Percentiles rank a stretch among this genome's conserved stretches.
Evolutionary conservation across 2,888 invertebrate genomes (phyloP).

Genomic region (Ectemnius cavifrons): DNA sequence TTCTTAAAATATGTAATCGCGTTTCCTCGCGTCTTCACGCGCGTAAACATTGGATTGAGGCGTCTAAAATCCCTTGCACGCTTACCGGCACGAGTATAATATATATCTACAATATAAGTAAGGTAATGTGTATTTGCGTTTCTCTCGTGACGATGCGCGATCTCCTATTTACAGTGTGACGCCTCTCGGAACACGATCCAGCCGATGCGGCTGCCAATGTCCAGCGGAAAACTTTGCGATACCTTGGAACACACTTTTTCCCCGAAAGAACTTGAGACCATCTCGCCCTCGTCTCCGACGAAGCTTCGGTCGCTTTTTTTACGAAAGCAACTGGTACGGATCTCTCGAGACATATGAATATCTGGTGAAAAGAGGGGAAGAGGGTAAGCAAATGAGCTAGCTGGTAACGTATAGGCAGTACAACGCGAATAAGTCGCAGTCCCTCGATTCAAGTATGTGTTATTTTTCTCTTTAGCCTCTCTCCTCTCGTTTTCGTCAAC

Average conservation of each 20-base stretch:
- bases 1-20: neutral
- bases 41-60: no score
- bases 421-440: slow-evolving; percentile 1
- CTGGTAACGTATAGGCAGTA: slow-evolving; percentile 1
- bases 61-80: no score
- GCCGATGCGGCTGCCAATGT: slow-evolving; percentile 3
- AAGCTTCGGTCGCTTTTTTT: neutral
- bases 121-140: neutral
- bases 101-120: slow-evolving; percentile 6
- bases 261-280: neutral
- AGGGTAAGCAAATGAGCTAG: slow-evolving; percentile 3
- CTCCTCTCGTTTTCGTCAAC: neutral
- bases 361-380: neutral
- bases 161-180: slow-evolving; percentile 5
- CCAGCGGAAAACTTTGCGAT: neutral
- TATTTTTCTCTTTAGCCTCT: no score
- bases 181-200: slow-evolving; percentile 2
- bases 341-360: neutral
- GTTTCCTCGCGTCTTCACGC: no score
- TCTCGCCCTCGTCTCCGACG: neutral
- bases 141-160: slow-evolving; percentile 1
- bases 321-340: slow-evolving; percentile 2
- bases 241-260: neutral
- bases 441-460: no score
- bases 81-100: neutral